phyloP scores from a whole-genome alignment of 2,797 vertebrate species.

The Luscinia megarhynchos region DNA sequence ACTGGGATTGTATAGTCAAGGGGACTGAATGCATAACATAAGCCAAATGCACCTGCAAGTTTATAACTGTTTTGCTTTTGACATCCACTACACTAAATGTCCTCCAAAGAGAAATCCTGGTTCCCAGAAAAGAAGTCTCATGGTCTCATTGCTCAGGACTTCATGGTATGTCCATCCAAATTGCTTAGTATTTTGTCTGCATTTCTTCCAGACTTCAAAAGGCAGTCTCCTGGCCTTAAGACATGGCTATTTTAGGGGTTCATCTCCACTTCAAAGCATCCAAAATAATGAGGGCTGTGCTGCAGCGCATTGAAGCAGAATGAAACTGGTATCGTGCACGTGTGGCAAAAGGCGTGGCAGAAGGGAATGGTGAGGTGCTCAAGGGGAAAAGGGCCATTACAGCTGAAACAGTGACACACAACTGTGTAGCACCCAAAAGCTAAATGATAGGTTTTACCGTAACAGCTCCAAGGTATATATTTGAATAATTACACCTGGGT shows the following conservation, averaged over 20 bases:
- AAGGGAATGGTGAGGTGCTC: not conserved
- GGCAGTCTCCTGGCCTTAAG: not conserved
- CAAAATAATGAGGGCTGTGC: not conserved
- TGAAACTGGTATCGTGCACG: not conserved
- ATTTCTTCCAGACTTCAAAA: not conserved
- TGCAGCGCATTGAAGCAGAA: not conserved
- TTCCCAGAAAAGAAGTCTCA: not conserved
- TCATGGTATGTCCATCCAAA: not conserved
- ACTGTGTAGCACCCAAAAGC: not conserved
- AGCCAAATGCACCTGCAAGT: not conserved
- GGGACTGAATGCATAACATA: not conserved
- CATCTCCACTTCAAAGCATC: not conserved
- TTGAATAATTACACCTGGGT: not conserved
- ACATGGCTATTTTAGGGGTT: not conserved
- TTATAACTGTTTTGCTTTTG: not conserved
- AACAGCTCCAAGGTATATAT: not conserved
- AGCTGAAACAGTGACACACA: not conserved
- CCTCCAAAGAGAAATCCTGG: not conserved
- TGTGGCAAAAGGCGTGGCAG: not conserved
- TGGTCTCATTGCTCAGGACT: not conserved
- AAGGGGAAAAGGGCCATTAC: not conserved
- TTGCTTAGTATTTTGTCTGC: not conserved
- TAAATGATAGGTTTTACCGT: not conserved
- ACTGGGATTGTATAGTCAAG: not conserved
- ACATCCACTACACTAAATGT: not conserved